Evolutionary conservation across 2,113 vertebrate species (phyloP).

Genomic region (Junco hyemalis): DNA sequence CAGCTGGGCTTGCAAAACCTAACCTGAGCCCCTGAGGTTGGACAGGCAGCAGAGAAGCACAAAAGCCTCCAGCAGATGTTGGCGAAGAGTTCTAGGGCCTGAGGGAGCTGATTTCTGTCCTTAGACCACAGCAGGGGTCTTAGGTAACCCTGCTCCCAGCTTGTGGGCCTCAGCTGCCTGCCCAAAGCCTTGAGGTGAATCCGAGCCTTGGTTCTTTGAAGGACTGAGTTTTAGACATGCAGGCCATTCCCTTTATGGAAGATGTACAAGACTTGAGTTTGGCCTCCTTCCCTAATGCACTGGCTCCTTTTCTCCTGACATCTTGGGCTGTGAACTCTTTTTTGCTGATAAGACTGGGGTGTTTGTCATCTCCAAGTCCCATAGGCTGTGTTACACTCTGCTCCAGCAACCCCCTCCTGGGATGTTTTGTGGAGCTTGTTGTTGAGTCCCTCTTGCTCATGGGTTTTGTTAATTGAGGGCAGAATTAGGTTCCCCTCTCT

Average conservation of each 20-base stretch:
- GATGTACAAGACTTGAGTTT: neutral
- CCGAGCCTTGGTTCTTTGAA: neutral
- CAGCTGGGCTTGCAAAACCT: neutral
- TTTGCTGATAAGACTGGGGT: neutral
- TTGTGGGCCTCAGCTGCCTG: neutral
- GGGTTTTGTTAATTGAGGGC: conserved; percentile 26
- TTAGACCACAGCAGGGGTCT: neutral
- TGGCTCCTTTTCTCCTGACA: neutral
- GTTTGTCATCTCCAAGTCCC: neutral
- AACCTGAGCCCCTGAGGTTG: rapidly evolving
- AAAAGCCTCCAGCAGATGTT: neutral
- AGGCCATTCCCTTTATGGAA: neutral
- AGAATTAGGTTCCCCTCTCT: conserved; percentile 23
- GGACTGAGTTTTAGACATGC: neutral
- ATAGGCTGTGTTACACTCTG: neutral
- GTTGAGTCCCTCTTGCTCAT: neutral
- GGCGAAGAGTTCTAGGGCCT: neutral
- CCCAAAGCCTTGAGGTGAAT: neutral
- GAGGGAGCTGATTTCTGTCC: neutral
- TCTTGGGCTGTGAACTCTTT: neutral
- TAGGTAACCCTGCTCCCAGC: neutral
- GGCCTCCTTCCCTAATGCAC: neutral
- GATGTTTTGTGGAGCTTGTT: neutral
- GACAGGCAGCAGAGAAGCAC: neutral
- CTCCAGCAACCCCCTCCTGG: neutral